Conservation (phyloP, 2,113 vertebrate species). For the Channa maculata region DNA sequence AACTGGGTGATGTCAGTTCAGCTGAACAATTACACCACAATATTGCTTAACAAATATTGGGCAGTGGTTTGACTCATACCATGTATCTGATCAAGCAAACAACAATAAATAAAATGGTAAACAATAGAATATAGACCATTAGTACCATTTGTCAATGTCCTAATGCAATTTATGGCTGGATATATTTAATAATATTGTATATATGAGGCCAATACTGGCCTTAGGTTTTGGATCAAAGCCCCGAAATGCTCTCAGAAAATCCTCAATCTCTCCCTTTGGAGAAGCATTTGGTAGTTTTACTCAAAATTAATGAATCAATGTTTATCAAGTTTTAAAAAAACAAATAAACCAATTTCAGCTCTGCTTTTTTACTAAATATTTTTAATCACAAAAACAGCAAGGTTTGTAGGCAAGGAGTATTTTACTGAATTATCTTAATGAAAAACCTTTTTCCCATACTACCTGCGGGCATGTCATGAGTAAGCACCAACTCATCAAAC, state of each 20-base stretch:
- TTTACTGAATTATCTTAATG: neutral
- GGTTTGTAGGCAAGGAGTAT: neutral
- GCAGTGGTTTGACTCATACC: conserved; percentile 25
- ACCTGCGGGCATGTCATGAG: neutral
- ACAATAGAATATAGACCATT: too few species aligned
- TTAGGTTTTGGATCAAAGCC: too few species aligned
- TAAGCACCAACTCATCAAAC: conserved; percentile 23
- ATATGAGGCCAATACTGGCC: too few species aligned
- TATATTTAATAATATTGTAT: too few species aligned
- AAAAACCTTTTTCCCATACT: neutral
- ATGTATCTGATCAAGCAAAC: conserved; percentile 5
- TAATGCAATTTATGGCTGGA: too few species aligned
- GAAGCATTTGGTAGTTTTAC: neutral
- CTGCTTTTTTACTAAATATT: too few species aligned
- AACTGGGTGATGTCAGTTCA: conserved; percentile 14
- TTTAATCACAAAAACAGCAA: too few species aligned
- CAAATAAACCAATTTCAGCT: neutral
- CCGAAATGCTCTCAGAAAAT: neutral
- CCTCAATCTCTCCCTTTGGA: too few species aligned
- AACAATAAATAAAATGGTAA: neutral
- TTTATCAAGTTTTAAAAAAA: neutral
- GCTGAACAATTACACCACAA: conserved; percentile 21
- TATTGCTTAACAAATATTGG: conserved; percentile 27
- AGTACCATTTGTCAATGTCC: too few species aligned
- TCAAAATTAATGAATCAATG: neutral